Base-by-base conservation (phyloP, 2,888 invertebrate species). In the Drosophila meridionalis region DNA sequence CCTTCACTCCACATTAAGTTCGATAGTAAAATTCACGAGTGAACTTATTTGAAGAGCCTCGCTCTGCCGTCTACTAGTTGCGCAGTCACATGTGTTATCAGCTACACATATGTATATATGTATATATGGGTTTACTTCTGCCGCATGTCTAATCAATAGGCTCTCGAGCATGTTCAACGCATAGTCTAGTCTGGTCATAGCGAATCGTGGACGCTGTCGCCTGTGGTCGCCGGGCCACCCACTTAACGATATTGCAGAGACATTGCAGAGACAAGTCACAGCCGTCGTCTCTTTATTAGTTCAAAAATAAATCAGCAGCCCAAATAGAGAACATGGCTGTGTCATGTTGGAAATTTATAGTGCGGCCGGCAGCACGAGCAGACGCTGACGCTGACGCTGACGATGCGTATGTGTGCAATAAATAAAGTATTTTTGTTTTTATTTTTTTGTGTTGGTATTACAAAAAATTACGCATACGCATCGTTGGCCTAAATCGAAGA, bases 281-380 rank as follows among this genome's bases (percentile, higher is more conserved):
- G 58, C 62, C 65, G 67, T 62, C 58, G 67, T 59, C 61, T 63
- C 47, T 69, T 67, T 78, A 67, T 82, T 82, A 79, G 80, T 48
- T 66, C 68, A 59, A 69, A 72, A 72, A 85, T 81, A 81, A 81
- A 81, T 81, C 81, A 85, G 83, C 82, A 58, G 26, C 53, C 56
- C 43, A 20, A 58, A 55, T 48, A 56, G 40, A 67, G 58, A 69
- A 66, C 75, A 82, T 69, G 69, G 43, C 38, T 61, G 60, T 76
- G 85, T 80, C 85, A 79, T 85, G 85, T 55, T 71, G 42, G 12
- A 53, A 72, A 85, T 82, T 80, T 83, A 81, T 85, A 58, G 79
- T 79, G 55, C 53, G 56, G 76, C 42, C 42, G n/a, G 42, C 42
- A 42, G 40, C 14, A 40, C 42, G 36, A 42, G 12, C 38, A 38